Base-by-base conservation (phyloP, 2,113 vertebrate species). In the Platichthys stellatus region DNA sequence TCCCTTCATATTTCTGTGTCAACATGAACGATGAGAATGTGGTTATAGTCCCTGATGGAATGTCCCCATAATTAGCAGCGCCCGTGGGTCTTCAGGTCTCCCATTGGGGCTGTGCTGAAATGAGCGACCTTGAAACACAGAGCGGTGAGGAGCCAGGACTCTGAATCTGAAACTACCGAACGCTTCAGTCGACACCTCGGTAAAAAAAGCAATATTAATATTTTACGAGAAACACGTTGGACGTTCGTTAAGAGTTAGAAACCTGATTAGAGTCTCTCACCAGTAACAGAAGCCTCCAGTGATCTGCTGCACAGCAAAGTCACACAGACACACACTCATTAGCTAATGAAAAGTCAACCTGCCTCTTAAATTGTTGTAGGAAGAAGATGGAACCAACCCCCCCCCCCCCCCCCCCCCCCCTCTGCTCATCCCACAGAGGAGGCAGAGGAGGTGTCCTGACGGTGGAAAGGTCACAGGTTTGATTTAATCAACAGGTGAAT, bases 11-110 rank as follows among this genome's bases (percentile, higher is more conserved):
- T 20, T n/a, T 21, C 69, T 69, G 57, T 79, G 81, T 78, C 76
- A 73, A 58, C 24, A 59, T 21, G 53, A 77, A 47, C 61, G 58
- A 72, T 13, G 3, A 40, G 18, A 61, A 2, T 12, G 43, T 71
- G 70, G 66, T 82, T 85, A n/a, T 63, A 80, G 74, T 62, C 53
- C 80, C 79, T 71, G 65, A 74, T 82, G 74, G 74, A 77, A 86
- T 18, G 28, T 26, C 17, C 63, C 76, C 69, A 82, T 80, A 81
- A 87, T 87, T 87, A 90, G 84, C 70, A 64, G 49, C 61, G 53
- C 72, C 79, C 71, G 6, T 28, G 69, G 73, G 82, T 14, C 58
- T 49, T 7, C 14, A 28, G 11, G 15, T 60, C 28, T 84, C 71
- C 74, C 40, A 49, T 74, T 59, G 76, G 72, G 68, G 49, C 72